Base-by-base conservation (phyloP, 1,140 invertebrate species). In the Acromyrmex charruanus region DNA sequence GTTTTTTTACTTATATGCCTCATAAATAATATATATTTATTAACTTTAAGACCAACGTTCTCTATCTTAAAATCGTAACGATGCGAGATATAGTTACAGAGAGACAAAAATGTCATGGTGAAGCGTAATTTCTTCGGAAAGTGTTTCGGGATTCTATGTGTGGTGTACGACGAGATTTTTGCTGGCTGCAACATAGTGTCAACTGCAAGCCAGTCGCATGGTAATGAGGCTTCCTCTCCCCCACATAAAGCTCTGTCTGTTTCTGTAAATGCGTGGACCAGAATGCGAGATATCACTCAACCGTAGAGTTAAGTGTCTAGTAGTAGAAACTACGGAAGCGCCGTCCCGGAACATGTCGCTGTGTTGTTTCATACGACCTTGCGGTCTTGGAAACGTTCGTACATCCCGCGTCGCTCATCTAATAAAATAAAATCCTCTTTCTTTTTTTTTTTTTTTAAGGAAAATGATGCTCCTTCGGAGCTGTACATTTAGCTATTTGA, bases 211-310 rank as follows among this genome's bases (percentile, higher is more conserved):
- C 39, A 69, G 80, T 58, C 69, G 69, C 69, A 74, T 75, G 44
- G 58, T 69, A 84, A 74, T 72, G 69, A 84, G 69, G 58, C 74
- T n/a, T 35, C 5, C 39, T 12, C 16, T 18, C 18, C 16, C 4
- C 35, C 39, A 21, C 9, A 28, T 66, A 69, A 69, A 80, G 21
- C 58, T 14, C 69, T 44, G 80, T 84, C 80, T 75, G 80, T 75
- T 84, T 61, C 69, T 84, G 80, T 75, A 84, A 84, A 84, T 59
- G 80, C 80, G 69, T 61, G 55, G 69, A 25, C 80, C 69, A 74
- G 69, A 84, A 75, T 84, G 80, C 80, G 69, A 69, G 80, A 84
- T 84, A 84, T 84, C 80, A 69, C 69, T 84, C 80, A 55, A 84
- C 80, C 80, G 55, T 75, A 25, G 68, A 75, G 80, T 75, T 84